Evolutionary conservation across 2,888 invertebrate species (phyloP).

Genomic region (Camptogramma bilineatum): DNA sequence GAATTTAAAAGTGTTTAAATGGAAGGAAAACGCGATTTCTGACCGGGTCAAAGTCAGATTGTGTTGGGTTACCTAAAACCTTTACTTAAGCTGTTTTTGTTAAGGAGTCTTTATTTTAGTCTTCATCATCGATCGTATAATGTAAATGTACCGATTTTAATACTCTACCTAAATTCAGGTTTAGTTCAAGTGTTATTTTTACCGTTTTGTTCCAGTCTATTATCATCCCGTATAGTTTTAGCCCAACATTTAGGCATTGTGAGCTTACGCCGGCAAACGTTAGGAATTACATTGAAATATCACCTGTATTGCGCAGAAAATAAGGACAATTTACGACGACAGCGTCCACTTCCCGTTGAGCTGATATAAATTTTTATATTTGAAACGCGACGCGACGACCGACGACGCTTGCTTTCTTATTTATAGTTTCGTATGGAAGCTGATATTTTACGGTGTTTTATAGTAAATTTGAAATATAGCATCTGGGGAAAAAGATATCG

Average conservation of each 20-base stretch:
- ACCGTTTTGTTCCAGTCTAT: background rate
- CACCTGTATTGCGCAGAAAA: slow-evolving; percentile 58
- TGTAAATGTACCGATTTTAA: too few species aligned
- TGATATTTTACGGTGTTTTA: slow-evolving; percentile 19
- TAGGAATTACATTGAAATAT: slow-evolving; percentile 59
- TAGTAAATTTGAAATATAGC: slow-evolving; percentile 4
- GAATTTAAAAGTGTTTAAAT: slow-evolving; percentile 9
- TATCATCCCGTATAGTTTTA: slow-evolving; percentile 19
- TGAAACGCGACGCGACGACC: slow-evolving; percentile 31
- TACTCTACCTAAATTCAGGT: background rate
- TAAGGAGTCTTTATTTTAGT: background rate
- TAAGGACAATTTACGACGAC: slow-evolving; percentile 62
- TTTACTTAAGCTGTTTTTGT: background rate
- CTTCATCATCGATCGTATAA: too few species aligned
- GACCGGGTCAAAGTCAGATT: background rate
- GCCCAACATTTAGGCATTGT: slow-evolving; percentile 38
- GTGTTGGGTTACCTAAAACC: background rate
- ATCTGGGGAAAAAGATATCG: background rate
- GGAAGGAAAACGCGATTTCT: background rate
- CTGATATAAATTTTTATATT: slow-evolving; percentile 43
- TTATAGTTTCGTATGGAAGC: slow-evolving; percentile 31
- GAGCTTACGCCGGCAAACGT: slow-evolving; percentile 39
- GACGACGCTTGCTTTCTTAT: slow-evolving; percentile 34
- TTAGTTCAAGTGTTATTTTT: background rate
- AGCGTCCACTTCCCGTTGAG: slow-evolving; percentile 40